These are phyloP conservation scores for Pachymerium ferrugineum DNA, from an alignment of 2,888 invertebrate species.

Conservation along the genomic window DNA sequence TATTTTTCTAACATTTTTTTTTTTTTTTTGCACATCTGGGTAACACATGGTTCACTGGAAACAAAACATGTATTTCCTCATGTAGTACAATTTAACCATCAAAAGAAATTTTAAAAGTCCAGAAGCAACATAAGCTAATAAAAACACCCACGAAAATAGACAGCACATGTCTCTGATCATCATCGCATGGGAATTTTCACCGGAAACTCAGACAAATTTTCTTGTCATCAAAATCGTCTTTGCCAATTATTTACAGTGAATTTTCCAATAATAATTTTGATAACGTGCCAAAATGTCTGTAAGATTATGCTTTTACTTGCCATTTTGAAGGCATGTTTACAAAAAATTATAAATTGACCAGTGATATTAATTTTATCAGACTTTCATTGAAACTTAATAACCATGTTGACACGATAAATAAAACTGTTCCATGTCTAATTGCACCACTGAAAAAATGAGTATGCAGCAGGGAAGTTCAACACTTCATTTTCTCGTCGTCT, in stretches of 20 bases:
- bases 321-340: no score
- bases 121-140: background rate
- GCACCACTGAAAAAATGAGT: background rate
- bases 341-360: background rate
- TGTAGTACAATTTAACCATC: background rate
- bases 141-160: constrained; percentile 5
- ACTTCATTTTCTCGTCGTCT: background rate
- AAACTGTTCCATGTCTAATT: background rate
- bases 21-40: no score
- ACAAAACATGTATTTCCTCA: background rate
- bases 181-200: background rate
- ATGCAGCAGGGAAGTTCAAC: background rate
- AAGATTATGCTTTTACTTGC: no score
- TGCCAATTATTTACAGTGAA: background rate
- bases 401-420: background rate
- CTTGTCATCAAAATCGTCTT: background rate
- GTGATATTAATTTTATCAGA: background rate
- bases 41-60: background rate
- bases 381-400: background rate
- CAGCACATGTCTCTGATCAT: background rate
- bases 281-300: background rate
- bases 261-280: background rate
- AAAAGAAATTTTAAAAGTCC: background rate
- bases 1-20: no score
- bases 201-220: background rate